Evolutionary conservation across 1,140 invertebrate genomes (phyloP).

Genomic region (Hormaphis cornu): DNA sequence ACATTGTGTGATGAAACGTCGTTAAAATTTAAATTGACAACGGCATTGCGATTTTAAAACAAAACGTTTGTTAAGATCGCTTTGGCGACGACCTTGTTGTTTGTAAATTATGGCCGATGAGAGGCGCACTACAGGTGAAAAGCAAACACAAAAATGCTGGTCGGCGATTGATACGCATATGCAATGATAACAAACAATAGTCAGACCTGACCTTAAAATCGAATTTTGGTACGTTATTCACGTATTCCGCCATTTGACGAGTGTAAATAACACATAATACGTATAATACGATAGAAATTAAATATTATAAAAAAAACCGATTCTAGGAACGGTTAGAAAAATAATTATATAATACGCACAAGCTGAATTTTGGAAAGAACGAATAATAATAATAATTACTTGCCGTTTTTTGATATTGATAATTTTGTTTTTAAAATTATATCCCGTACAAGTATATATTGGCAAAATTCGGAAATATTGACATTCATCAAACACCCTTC

Average conservation of each 20-base stretch:
- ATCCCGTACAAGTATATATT: no score
- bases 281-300: neutral
- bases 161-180: neutral
- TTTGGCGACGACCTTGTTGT: neutral
- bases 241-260: neutral
- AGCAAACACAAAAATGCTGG: constrained; percentile 4
- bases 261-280: no score
- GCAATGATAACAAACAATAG: constrained; percentile 21
- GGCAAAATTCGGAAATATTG: no score
- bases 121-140: constrained; percentile 29
- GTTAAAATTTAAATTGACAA: no score
- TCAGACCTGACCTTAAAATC: constrained; percentile 16
- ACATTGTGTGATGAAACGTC: no score
- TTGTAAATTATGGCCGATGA: neutral
- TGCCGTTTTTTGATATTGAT: no score
- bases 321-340: neutral
- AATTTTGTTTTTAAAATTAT: no score
- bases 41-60: neutral
- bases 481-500: no score
- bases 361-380: no score
- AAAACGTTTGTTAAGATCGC: constrained; percentile 6
- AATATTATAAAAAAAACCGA: neutral
- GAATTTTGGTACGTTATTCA: neutral
- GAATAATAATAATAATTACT: no score
- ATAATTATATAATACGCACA: no score